Base-by-base conservation (phyloP, 2,113 vertebrate species). In the Tachysurus vachellii region DNA sequence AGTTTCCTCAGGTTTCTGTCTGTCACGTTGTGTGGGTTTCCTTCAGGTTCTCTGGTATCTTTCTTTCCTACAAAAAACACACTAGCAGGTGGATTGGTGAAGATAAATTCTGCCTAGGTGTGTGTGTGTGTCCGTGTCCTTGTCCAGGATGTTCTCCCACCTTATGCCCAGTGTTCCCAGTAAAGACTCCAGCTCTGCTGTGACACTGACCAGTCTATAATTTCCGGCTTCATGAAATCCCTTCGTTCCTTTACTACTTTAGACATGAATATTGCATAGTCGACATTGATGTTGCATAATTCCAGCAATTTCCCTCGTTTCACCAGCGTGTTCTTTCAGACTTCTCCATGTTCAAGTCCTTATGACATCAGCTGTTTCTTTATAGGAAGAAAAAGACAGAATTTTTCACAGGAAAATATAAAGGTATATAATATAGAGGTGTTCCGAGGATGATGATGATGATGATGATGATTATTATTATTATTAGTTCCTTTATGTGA, bases 231-330 rank as follows among this genome's bases (percentile, higher is more conserved):
- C 42, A 23, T 21, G 1, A 17, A 75, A 47, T 23, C 13, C 47
- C n/a, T 44, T 12, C 36, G 16, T 31, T 19, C 42, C 44, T 76
- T 26, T 50, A 26, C 6, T 23, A 26, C 47, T 16, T 53, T 1
- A 13, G 13, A 50, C 50, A 23, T 76, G 26, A 53, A 3, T 23
- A 54, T 28, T 53, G 75, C 75, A 77, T 21, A 12, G 4, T 2
- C 47, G 44, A 50, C 23, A 12, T 17, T 12, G 9, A 3, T 4
- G 4, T 77, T 77, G 53, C 75, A 28, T 77, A 47, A 77, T 54
- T 54, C 23, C 47, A 77, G 75, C 75, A 77, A 77, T 77, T 77
- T 54, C 26, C 75, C 47, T 50, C 16, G 47, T 54, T 77, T 53
- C 75, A 53, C 23, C 47, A 77, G 47, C 36, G 3, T 16, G 61